A percentile compares a stretch with the other conserved stretches of the same genome.
phyloP scores from a whole-genome alignment of 2,797 vertebrate genomes.

The Xenentodon cancila region DNA sequence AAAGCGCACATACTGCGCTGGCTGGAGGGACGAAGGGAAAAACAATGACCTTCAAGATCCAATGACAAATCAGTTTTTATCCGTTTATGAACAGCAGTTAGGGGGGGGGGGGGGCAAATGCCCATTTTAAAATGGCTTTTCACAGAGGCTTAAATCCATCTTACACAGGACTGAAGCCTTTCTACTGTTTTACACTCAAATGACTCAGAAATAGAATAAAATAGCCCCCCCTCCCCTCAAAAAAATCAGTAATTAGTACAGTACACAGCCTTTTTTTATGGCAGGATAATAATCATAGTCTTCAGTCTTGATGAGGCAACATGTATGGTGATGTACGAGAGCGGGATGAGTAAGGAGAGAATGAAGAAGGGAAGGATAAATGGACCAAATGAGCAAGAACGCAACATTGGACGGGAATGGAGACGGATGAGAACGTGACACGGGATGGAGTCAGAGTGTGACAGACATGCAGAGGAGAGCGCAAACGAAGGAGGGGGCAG shows the following conservation, averaged over 20 bases:
- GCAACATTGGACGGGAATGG: slow-evolving; percentile 26
- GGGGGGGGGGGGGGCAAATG: slow-evolving; percentile 24
- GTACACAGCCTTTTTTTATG: neutral
- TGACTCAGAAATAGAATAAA: neutral
- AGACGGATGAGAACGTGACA: slow-evolving; percentile 29
- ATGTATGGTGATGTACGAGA: slow-evolving; percentile 20
- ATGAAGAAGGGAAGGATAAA: slow-evolving; percentile 18
- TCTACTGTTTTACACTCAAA: slow-evolving; percentile 11
- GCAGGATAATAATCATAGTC: neutral
- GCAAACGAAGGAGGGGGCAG: slow-evolving; percentile 15
- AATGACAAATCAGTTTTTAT: slow-evolving; percentile 60
- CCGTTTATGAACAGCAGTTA: slow-evolving; percentile 12
- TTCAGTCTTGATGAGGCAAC: no score
- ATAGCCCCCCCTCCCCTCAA: no score
- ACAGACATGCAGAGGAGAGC: slow-evolving; percentile 43
- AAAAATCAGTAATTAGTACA: no score
- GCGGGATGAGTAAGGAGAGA: neutral
- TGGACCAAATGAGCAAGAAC: slow-evolving; percentile 22
- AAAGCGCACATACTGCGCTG: slow-evolving; percentile 57
- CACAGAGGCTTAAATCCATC: neutral
- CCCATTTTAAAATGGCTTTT: slow-evolving; percentile 13
- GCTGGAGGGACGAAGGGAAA: slow-evolving; percentile 35
- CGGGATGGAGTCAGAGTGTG: slow-evolving; percentile 41
- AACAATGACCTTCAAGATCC: slow-evolving; percentile 68
- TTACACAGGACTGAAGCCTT: neutral